These are phyloP conservation scores for Dermolepida albohirtum DNA, from an alignment of 2,888 invertebrate genomes.

Conservation along the genomic window DNA sequence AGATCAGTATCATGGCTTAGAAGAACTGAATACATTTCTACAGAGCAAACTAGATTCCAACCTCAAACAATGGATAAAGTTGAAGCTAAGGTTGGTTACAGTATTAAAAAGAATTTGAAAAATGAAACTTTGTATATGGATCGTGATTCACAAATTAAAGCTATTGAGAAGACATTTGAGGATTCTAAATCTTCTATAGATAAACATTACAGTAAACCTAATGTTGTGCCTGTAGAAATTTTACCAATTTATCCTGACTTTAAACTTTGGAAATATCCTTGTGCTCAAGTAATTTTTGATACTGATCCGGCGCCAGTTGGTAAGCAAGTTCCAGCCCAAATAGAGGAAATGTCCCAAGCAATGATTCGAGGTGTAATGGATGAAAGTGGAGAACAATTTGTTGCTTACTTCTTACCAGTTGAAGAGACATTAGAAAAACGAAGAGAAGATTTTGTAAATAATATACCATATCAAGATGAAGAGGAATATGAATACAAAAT, in stretches of 20 bases:
- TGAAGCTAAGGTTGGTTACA: slow-evolving; percentile 99
- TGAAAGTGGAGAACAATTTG: slow-evolving; percentile 98
- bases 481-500: slow-evolving; percentile 97
- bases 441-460: slow-evolving; percentile 81
- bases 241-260: slow-evolving; percentile 95
- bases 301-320: slow-evolving; percentile 96
- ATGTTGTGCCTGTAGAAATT: slow-evolving; percentile 90
- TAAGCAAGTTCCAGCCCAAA: slow-evolving; percentile 86
- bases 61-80: slow-evolving; percentile 97
- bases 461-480: slow-evolving; percentile 85
- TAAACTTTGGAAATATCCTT: slow-evolving; percentile 97
- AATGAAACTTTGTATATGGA: slow-evolving; percentile 96
- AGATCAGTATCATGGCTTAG: slow-evolving; percentile 98
- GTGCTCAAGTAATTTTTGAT: slow-evolving; percentile 98
- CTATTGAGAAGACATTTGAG: slow-evolving; percentile 97
- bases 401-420: slow-evolving; percentile 97
- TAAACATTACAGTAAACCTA: slow-evolving; percentile 96
- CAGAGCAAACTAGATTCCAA: slow-evolving; percentile 97
- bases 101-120: slow-evolving; percentile 91
- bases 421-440: slow-evolving; percentile 93
- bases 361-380: slow-evolving; percentile 99
- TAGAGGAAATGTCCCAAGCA: slow-evolving; percentile 98
- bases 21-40: slow-evolving; percentile 98
- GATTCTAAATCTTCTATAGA: slow-evolving; percentile 87
- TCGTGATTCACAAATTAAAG: slow-evolving; percentile 95